A percentile compares a stretch with the other conserved stretches of the same genome.
These are phyloP conservation scores for Micrasema minimum DNA, from an alignment of 1,140 invertebrate genomes.

Conservation along the genomic window DNA sequence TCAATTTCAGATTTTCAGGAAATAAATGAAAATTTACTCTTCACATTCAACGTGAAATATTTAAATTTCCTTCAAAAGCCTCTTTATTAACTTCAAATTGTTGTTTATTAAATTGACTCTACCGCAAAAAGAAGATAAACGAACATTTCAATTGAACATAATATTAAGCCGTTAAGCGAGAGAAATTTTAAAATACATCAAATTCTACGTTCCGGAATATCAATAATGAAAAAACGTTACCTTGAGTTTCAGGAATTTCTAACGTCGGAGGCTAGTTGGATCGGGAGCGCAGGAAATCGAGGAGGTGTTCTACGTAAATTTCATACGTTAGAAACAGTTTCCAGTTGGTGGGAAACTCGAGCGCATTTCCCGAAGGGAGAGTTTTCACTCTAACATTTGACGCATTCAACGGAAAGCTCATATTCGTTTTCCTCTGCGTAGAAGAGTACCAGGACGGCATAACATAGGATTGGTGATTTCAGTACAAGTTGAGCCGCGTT, in stretches of 20 bases:
- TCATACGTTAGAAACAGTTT: not conserved
- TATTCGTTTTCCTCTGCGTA: constrained; percentile 52
- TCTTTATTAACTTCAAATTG: too few relatives aligned
- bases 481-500: too few relatives aligned
- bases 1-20: constrained; percentile 53
- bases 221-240: constrained; percentile 15
- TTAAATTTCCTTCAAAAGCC: constrained; percentile 17
- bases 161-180: too few relatives aligned
- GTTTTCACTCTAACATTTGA: constrained; percentile 41
- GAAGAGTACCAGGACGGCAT: constrained; percentile 39
- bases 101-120: too few relatives aligned
- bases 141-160: too few relatives aligned
- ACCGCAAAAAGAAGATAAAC: too few relatives aligned
- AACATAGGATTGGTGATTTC: constrained; percentile 16
- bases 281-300: constrained; percentile 35
- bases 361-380: constrained; percentile 16
- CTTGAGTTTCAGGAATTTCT: constrained; percentile 37
- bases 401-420: constrained; percentile 49
- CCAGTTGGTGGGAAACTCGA: constrained; percentile 7
- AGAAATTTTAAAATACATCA: too few relatives aligned
- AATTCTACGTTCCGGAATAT: constrained; percentile 12
- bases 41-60: constrained; percentile 28
- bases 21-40: constrained; percentile 47
- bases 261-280: constrained; percentile 35
- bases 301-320: constrained; percentile 5